Evolutionary conservation across 1,140 invertebrate species (phyloP), one percentile per base, ranked within the genome.

Genomic region (Sycophila sp.): DNA sequence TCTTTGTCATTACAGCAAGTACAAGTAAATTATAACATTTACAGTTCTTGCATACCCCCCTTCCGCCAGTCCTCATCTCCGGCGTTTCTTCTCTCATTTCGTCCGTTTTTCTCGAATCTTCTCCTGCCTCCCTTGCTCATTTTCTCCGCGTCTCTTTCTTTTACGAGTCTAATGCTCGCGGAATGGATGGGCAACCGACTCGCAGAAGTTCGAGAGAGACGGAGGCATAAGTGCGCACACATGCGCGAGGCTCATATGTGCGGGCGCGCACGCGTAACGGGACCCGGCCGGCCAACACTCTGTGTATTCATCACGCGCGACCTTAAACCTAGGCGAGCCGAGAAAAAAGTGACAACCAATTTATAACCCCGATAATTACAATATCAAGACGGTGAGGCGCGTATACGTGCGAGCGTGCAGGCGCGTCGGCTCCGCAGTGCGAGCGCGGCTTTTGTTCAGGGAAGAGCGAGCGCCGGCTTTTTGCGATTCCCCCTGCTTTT

Each of bases 351-450:
- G 78, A 81, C 76, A 77, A 77, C 72, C 75, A 76, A 81, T 81
- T 81, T 79, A 80, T 80, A 77, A 80, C 74, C 71, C 40, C 53
- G 74, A 78, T 81, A 81, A 80, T 81, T 80, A 78, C 77, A 79
- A 81, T 80, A 81, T 81, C 75, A 80, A 79, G 69, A 32, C 22
- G 24, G 8, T 38, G 6, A 26, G 24, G n/a, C n/a, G n/a, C n/a
- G n/a, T n/a, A n/a, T n/a, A n/a, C n/a, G n/a, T n/a, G n/a, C n/a
- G n/a, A n/a, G n/a, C n/a, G n/a, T n/a, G n/a, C n/a, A n/a, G n/a
- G n/a, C n/a, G n/a, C n/a, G n/a, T n/a, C n/a, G n/a, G n/a, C n/a
- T n/a, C n/a, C n/a, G n/a, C n/a, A n/a, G n/a, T n/a, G n/a, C n/a
- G n/a, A n/a, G n/a, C n/a, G n/a, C n/a, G n/a, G n/a, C 60, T 53